Conservation (phyloP, 2,797 vertebrate species). For the Salarias fasciatus region DNA sequence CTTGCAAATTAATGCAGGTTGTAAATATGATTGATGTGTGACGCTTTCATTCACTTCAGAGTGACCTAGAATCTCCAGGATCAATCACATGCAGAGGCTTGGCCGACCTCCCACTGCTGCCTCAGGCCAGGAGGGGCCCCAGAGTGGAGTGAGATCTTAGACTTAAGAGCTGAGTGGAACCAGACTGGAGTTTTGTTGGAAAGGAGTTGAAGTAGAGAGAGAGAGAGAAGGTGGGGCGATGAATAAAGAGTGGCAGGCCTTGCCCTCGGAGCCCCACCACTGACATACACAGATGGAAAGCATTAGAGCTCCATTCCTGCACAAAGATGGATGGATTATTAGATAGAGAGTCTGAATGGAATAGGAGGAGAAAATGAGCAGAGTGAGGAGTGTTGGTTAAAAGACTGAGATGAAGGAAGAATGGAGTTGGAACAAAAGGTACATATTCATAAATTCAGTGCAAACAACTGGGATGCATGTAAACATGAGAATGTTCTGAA, state of each 20-base stretch:
- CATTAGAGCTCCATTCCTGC: constrained; percentile 74
- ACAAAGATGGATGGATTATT: constrained; percentile 74
- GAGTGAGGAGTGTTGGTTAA: constrained; percentile 8
- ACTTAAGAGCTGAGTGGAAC: constrained; percentile 78
- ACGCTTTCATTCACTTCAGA: constrained; percentile 23
- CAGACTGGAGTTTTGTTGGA: constrained; percentile 74
- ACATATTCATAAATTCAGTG: not conserved
- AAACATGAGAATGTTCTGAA: not conserved
- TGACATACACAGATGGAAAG: constrained; percentile 77
- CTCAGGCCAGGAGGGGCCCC: constrained; percentile 67
- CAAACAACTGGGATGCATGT: not conserved
- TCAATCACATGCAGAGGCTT: constrained; percentile 33
- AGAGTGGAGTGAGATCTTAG: constrained; percentile 54
- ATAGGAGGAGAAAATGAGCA: constrained; percentile 19
- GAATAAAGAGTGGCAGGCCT: constrained; percentile 69
- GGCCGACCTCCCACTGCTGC: constrained; percentile 40
- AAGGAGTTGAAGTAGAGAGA: constrained; percentile 62
- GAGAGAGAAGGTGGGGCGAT: constrained; percentile 24
- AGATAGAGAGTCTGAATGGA: constrained; percentile 59
- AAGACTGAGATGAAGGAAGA: not conserved
- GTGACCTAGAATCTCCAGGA: constrained; percentile 36
- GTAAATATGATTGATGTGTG: constrained; percentile 31
- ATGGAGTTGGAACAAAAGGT: not conserved
- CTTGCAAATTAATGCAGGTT: not conserved
- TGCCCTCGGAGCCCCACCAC: constrained; percentile 63